Evolutionary conservation across 1,140 invertebrate species (phyloP).

Genomic region (Solenopsis fugax): DNA sequence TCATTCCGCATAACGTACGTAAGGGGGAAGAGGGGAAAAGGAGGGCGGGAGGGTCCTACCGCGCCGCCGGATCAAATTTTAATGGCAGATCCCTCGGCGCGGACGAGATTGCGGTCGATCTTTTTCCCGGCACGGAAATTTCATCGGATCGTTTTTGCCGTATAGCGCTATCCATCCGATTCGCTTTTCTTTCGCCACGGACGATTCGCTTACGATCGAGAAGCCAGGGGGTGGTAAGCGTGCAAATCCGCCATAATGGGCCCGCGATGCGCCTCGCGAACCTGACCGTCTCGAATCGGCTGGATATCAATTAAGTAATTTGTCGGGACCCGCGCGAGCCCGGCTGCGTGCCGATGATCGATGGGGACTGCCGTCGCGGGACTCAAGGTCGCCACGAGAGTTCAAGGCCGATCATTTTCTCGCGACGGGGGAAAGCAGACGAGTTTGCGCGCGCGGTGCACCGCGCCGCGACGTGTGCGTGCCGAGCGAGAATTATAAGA

Average conservation of each 20-base stretch:
- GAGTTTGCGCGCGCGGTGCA: neutral
- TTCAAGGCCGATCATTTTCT: slow-evolving; percentile 58
- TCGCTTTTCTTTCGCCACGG: slow-evolving; percentile 55
- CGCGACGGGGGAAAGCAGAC: slow-evolving; percentile 19
- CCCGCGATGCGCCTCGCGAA: slow-evolving; percentile 34
- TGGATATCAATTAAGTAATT: slow-evolving; percentile 65
- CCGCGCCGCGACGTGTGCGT: slow-evolving; percentile 13
- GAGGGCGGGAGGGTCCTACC: neutral
- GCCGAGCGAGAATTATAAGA: slow-evolving; percentile 37
- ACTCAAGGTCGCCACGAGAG: slow-evolving; percentile 22
- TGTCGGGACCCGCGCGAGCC: slow-evolving; percentile 16
- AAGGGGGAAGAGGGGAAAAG: neutral
- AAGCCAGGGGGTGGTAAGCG: neutral
- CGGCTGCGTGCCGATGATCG: slow-evolving; percentile 46
- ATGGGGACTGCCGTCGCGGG: neutral
- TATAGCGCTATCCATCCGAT: slow-evolving; percentile 35
- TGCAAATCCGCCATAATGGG: slow-evolving; percentile 50
- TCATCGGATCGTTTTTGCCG: slow-evolving; percentile 13
- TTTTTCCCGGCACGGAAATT: slow-evolving; percentile 14
- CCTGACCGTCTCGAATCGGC: slow-evolving; percentile 44
- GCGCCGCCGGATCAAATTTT: slow-evolving; percentile 40
- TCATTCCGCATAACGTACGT: neutral
- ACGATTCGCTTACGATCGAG: slow-evolving; percentile 9
- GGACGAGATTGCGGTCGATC: slow-evolving; percentile 12
- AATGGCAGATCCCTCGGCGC: slow-evolving; percentile 24